Evolutionary conservation across 2,113 vertebrate species (phyloP).

Genomic region (Dermatemys mawii): DNA sequence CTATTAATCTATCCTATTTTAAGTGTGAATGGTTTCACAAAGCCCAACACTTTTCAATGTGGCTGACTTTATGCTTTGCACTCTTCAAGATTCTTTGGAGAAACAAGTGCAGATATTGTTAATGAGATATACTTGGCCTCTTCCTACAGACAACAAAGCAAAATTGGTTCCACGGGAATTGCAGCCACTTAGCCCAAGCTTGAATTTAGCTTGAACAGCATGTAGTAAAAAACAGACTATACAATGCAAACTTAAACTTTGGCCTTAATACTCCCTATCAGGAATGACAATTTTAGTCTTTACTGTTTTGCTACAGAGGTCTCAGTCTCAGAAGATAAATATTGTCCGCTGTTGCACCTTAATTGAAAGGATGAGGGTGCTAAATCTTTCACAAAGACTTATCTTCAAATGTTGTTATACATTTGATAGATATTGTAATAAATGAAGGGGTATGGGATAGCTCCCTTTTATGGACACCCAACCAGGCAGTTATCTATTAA

Average conservation of each 20-base stretch:
- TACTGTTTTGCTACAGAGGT: not conserved
- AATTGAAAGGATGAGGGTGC: not conserved
- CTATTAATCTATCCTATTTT: not conserved
- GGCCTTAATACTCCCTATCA: not conserved
- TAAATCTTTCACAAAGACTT: not conserved
- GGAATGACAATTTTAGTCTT: not conserved
- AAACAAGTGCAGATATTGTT: constrained; percentile 44
- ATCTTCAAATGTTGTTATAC: not conserved
- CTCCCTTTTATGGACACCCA: too few species aligned
- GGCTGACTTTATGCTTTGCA: not conserved
- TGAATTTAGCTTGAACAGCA: not conserved
- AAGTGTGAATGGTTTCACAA: not conserved
- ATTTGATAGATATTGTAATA: not conserved
- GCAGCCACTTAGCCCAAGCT: not conserved
- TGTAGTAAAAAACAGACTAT: not conserved
- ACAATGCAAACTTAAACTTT: not conserved
- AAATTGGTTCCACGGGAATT: not conserved
- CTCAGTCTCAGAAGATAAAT: not conserved
- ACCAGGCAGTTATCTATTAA: too few species aligned
- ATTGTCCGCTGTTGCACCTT: not conserved
- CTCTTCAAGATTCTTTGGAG: not conserved
- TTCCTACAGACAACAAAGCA: constrained; percentile 47
- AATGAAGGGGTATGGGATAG: too few species aligned
- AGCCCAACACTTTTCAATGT: not conserved
- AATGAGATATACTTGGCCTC: constrained; percentile 51